Evolutionary conservation across 2,113 vertebrate species (phyloP).

Genomic region (Edolisoma coerulescens): DNA sequence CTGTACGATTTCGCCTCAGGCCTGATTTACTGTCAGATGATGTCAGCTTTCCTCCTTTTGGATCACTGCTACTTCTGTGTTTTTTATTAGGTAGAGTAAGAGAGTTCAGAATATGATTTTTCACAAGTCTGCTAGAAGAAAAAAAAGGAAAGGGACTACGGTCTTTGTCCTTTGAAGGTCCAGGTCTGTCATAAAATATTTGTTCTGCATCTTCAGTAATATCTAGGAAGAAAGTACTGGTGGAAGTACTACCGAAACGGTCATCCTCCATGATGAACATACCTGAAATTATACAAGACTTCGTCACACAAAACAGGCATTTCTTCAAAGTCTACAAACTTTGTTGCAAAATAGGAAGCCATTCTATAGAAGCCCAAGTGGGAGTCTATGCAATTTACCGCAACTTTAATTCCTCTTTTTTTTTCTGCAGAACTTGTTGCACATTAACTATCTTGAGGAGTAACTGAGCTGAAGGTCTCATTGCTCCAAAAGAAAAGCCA

Average conservation of each 20-base stretch:
- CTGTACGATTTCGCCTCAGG: conserved; percentile 84
- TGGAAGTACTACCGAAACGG: conserved; percentile 80
- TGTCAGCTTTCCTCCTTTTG: conserved; percentile 81
- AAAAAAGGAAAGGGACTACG: conserved; percentile 93
- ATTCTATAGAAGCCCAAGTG: not conserved
- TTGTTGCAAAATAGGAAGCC: not conserved
- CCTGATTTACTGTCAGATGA: conserved; percentile 80
- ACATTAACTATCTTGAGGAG: not conserved
- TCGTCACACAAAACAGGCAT: not conserved
- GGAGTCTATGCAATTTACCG: fast-evolving
- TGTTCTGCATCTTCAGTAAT: conserved; percentile 83
- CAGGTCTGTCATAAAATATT: conserved; percentile 82
- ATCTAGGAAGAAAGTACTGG: conserved; percentile 80
- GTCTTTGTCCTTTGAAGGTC: conserved; percentile 88
- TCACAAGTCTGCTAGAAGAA: conserved; percentile 88
- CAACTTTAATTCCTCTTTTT: not conserved
- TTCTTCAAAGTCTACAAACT: not conserved
- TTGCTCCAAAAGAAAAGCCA: not conserved
- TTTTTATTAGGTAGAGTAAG: conserved; percentile 94
- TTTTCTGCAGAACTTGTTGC: not conserved
- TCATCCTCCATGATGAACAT: conserved; percentile 97
- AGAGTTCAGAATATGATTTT: conserved; percentile 90
- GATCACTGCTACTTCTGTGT: conserved; percentile 90
- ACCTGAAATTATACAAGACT: conserved; percentile 70
- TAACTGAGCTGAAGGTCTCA: not conserved